Evolutionary conservation across 2,797 vertebrate genomes (phyloP), one percentile per base, ranked within the genome.

Genomic region (Argyrosomus regius): DNA sequence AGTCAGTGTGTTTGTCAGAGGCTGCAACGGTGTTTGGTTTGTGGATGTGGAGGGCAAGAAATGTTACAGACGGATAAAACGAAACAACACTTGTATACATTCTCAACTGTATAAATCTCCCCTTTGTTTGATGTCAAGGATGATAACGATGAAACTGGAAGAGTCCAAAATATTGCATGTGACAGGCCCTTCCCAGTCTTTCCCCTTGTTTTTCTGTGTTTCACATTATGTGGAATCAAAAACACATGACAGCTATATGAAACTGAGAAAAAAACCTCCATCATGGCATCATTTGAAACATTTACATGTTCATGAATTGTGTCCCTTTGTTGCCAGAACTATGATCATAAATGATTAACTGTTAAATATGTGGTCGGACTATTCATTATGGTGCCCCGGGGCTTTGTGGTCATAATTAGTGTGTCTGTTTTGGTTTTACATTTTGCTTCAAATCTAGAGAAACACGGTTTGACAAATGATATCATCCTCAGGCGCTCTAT

Each of bases 11-110:
- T 87, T 91, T 93, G 85, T 88, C 70, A 52, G 61, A 66, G 60
- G 57, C 77, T 87, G 82, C 73, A 72, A 70, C 46, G 20, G 78
- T 89, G 84, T 93, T 93, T 90, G 87, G 74, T 86, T 90, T 90
- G 77, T 81, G 75, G 58, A 81, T 80, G 77, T 46, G 2, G 17
- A 78, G 72, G 77, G 68, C 62, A 78, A 72, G 86, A 87, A 82
- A 91, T 91, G 77, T 85, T 85, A 69, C 78, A 76, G 80, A 66
- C 1, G 73, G 82, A 89, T 91, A 78, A 89, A 92, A 92, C 81
- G 79, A 96, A 94, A 91, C 94, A 94, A 96, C 94, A 94, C 93
- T 94, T 95, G 94, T 88, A 71, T 83, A 90, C 88, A 89, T 94
- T 95, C 91, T 93, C 80, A 90, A 84, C 84, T 22, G 87, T 82